Percentiles rank a stretch among this genome's conserved stretches.
Evolutionary conservation across 1,140 invertebrate species (phyloP).

Genomic region (Battus philenor): DNA sequence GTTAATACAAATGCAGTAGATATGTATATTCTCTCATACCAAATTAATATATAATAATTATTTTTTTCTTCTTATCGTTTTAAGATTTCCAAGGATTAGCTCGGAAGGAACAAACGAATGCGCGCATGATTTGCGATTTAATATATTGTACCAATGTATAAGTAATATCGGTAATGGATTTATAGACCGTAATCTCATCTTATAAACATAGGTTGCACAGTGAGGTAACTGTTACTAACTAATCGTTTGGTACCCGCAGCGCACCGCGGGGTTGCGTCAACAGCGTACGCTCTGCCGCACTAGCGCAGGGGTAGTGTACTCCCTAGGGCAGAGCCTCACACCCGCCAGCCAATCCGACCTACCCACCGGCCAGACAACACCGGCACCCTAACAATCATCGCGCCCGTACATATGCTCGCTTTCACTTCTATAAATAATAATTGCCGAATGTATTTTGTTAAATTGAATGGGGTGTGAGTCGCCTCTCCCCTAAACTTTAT

Average conservation of each 20-base stretch:
- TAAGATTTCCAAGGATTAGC: too few species aligned
- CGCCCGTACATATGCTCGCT: constrained; percentile 59
- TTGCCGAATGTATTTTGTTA: constrained; percentile 53
- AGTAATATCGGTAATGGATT: too few species aligned
- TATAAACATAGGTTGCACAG: constrained; percentile 31
- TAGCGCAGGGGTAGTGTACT: too few species aligned
- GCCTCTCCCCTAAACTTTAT: constrained; percentile 14
- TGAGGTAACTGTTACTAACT: constrained; percentile 29
- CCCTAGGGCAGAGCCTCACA: constrained; percentile 46
- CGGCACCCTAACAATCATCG: constrained; percentile 48
- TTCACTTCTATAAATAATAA: constrained; percentile 69
- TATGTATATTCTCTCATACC: too few species aligned
- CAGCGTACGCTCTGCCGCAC: too few species aligned
- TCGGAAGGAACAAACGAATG: too few species aligned
- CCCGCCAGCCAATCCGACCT: constrained; percentile 47
- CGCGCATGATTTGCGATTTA: too few species aligned
- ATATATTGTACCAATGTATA: too few species aligned
- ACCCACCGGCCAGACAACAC: too few species aligned
- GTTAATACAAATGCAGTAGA: too few species aligned
- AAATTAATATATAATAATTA: too few species aligned
- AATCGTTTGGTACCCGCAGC: constrained; percentile 48
- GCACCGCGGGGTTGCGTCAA: constrained; percentile 37
- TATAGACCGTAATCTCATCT: neutral
- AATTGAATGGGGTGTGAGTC: constrained; percentile 53
- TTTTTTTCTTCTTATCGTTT: too few species aligned